phyloP scores from a whole-genome alignment of 2,797 vertebrate genomes.

The Botia kubotai region DNA sequence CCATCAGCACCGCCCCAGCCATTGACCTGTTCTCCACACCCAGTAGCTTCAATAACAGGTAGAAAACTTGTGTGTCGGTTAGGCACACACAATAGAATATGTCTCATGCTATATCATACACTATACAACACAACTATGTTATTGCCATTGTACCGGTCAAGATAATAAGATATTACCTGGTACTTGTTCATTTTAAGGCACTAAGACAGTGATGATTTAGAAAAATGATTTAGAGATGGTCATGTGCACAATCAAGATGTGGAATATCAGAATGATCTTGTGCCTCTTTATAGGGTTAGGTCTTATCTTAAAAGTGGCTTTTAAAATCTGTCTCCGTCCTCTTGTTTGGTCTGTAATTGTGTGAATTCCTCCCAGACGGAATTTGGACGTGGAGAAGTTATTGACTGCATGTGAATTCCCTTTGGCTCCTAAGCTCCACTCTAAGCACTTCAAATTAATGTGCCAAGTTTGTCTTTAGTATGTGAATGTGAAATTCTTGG shows the following conservation, averaged over 20 bases:
- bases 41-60: slow-evolving; percentile 88
- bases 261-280: neutral
- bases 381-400: slow-evolving; percentile 18
- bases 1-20: slow-evolving; percentile 84
- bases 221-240: neutral
- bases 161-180: too few relatives aligned
- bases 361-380: slow-evolving; percentile 5
- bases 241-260: neutral
- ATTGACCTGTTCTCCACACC: slow-evolving; percentile 93
- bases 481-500: slow-evolving; percentile 46
- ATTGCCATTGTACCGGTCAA: too few relatives aligned
- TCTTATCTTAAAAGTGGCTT: neutral
- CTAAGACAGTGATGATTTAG: too few relatives aligned
- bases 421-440: slow-evolving; percentile 1
- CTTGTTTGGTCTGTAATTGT: slow-evolving; percentile 12
- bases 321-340: slow-evolving; percentile 1
- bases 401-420: slow-evolving; percentile 48
- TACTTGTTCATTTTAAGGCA: too few relatives aligned
- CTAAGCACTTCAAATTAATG: slow-evolving; percentile 38
- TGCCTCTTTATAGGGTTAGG: neutral
- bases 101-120: neutral
- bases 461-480: slow-evolving; percentile 48
- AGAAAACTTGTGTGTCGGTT: slow-evolving; percentile 13
- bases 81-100: neutral
- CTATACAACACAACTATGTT: too few relatives aligned